phyloP scores from a whole-genome alignment of 2,113 vertebrate species.

The Pseudolaguvia tuberculata region DNA sequence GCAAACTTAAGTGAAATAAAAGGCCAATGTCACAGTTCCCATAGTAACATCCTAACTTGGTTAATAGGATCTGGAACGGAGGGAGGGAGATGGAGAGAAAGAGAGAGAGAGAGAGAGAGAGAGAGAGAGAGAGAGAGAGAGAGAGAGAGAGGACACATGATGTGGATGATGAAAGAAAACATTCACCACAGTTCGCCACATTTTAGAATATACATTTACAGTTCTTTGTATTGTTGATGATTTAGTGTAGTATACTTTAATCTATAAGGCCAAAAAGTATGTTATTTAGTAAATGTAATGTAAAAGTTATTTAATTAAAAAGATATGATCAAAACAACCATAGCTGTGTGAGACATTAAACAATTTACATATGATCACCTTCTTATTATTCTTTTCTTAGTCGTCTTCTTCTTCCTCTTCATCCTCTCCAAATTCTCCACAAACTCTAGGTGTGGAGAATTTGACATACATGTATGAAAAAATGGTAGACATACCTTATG shows the following conservation, averaged over 20 bases:
- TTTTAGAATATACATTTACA: too few species aligned
- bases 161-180: too few species aligned
- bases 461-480: too few species aligned
- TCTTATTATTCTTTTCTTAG: too few species aligned
- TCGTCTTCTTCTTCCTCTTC: too few species aligned
- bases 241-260: background rate
- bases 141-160: background rate
- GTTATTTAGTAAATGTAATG: too few species aligned
- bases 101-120: background rate
- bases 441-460: too few species aligned
- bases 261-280: background rate
- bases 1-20: slow-evolving; percentile 50
- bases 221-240: background rate
- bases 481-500: too few species aligned
- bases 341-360: background rate
- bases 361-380: background rate
- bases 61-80: slow-evolving; percentile 59
- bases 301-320: background rate
- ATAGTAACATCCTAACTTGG: slow-evolving; percentile 68
- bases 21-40: slow-evolving; percentile 57
- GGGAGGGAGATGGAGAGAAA: slow-evolving; percentile 38
- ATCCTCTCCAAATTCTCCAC: too few species aligned
- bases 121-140: background rate
- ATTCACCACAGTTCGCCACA: too few species aligned
- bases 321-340: background rate